These are phyloP conservation scores for Pachycephus smyrnensis DNA, from an alignment of 2,888 invertebrate genomes.

Conservation along the genomic window DNA sequence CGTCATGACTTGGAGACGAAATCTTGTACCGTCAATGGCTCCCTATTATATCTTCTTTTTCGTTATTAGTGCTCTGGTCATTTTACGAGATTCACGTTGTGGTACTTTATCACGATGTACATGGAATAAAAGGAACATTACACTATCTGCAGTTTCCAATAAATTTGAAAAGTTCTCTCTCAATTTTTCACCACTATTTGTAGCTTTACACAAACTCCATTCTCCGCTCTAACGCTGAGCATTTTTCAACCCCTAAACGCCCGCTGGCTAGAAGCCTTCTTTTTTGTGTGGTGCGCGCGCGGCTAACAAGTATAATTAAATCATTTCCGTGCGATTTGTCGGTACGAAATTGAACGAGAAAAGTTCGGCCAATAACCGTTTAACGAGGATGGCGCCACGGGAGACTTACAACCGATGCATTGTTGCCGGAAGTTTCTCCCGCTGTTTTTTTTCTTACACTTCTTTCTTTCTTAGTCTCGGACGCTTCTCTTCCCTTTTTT, in stretches of 20 bases:
- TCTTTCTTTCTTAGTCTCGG: background rate
- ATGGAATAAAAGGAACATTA: background rate
- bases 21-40: background rate
- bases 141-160: background rate
- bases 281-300: background rate
- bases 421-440: background rate
- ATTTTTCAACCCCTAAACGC: background rate
- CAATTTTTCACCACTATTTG: background rate
- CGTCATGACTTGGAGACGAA: too few species aligned
- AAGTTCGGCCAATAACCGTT: background rate
- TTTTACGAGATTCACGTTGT: background rate
- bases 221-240: background rate
- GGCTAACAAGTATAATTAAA: background rate
- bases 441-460: background rate
- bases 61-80: background rate
- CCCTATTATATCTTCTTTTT: background rate
- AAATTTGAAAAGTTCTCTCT: background rate
- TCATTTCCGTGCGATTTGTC: background rate
- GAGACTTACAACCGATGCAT: background rate
- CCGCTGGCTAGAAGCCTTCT: background rate
- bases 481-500: background rate
- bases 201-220: background rate
- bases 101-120: background rate
- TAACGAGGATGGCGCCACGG: background rate
- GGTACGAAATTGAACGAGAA: background rate